Conservation (phyloP, 1,140 invertebrate species). For the Aphaenogaster floridana region DNA sequence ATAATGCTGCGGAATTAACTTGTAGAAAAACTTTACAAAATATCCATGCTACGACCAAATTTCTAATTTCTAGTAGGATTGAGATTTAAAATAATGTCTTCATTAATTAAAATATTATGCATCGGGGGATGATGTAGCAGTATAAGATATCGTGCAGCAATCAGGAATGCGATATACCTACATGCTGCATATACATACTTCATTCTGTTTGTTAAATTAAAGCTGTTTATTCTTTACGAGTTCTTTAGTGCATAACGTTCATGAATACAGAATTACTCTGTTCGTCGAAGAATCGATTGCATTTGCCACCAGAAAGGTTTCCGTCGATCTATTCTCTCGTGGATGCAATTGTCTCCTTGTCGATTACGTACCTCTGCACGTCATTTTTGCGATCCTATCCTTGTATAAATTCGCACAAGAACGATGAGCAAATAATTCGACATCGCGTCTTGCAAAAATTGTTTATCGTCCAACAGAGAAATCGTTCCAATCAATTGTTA, state of each 20-base stretch:
- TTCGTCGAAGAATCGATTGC: slow-evolving; percentile 23
- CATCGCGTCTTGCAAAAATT: background rate
- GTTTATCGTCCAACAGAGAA: background rate
- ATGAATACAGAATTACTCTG: background rate
- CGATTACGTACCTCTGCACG: background rate
- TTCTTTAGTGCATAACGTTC: slow-evolving; percentile 20
- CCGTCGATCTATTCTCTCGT: slow-evolving; percentile 13
- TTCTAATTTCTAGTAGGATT: background rate
- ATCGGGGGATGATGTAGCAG: background rate
- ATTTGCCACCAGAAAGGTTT: slow-evolving; percentile 30
- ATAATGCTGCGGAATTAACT: background rate
- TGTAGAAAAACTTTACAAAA: background rate
- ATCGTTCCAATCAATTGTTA: background rate
- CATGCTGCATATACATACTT: background rate
- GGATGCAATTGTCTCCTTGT: slow-evolving; percentile 32
- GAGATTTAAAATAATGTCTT: background rate
- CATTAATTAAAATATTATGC: background rate
- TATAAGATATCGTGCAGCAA: background rate
- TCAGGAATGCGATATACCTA: background rate
- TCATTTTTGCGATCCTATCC: slow-evolving; percentile 7
- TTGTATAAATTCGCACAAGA: slow-evolving; percentile 7
- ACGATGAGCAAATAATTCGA: slow-evolving; percentile 6
- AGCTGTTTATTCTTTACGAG: background rate
- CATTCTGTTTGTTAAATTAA: background rate
- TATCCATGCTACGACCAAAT: background rate